Conservation (phyloP, 2,113 vertebrate species). For the rabbit (Oryctolagus cuniculus) region DNA sequence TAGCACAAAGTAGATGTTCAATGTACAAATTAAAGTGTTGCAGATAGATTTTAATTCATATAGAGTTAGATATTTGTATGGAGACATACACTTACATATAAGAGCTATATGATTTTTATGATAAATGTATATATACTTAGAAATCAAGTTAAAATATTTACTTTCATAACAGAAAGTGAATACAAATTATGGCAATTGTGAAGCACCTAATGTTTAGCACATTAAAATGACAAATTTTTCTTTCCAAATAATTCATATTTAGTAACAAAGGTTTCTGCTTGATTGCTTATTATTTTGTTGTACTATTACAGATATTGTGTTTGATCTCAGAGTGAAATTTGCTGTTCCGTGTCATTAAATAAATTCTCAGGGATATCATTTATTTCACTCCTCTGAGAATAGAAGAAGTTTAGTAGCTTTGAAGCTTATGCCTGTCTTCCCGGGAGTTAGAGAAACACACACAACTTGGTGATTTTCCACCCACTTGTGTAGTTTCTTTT, state of each 20-base stretch:
- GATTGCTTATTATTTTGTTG: constrained; percentile 81
- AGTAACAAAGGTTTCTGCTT: constrained; percentile 76
- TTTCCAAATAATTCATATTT: constrained; percentile 70
- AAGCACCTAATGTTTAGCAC: constrained; percentile 44
- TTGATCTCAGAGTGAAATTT: constrained; percentile 75
- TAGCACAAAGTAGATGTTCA: not conserved
- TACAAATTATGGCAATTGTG: constrained; percentile 69
- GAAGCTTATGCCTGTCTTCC: constrained; percentile 58
- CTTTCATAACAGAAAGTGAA: constrained; percentile 70
- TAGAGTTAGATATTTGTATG: not conserved
- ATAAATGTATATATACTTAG: constrained; percentile 47
- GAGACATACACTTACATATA: not conserved
- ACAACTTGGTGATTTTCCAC: not conserved
- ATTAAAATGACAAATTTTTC: constrained; percentile 72
- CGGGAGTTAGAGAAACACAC: constrained; percentile 60
- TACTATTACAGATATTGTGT: constrained; percentile 72
- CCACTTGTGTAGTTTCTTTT: not conserved
- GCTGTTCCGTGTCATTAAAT: constrained; percentile 75
- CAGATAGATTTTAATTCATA: not conserved
- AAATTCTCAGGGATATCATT: constrained; percentile 78
- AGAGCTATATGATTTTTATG: constrained; percentile 58
- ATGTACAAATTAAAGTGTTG: not conserved
- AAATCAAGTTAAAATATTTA: constrained; percentile 72
- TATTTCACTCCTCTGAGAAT: constrained; percentile 73
- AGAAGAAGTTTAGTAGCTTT: constrained; percentile 59